Evolutionary conservation across 2,888 invertebrate species (phyloP).

Genomic region (Phyto melanocephala): DNA sequence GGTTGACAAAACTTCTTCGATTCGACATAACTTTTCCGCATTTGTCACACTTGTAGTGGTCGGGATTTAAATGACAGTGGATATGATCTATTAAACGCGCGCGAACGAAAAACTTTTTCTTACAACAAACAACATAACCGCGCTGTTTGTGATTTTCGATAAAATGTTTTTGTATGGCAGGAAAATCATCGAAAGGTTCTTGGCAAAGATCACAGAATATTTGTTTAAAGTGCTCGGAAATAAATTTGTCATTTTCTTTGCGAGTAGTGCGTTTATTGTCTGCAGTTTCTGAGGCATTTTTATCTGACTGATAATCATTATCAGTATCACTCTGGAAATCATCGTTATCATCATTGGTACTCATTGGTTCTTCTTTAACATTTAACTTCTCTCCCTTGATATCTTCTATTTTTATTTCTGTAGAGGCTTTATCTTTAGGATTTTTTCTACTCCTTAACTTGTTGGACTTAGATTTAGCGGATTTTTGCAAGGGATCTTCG

Average conservation of each 20-base stretch:
- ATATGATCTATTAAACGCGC: constrained; percentile 76
- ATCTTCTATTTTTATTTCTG: not conserved
- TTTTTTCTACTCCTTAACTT: not conserved
- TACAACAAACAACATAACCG: constrained; percentile 76
- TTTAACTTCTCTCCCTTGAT: not conserved
- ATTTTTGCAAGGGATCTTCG: constrained; percentile 30
- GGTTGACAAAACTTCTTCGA: constrained; percentile 70
- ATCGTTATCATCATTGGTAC: not conserved
- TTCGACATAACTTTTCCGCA: constrained; percentile 73
- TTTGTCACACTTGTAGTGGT: constrained; percentile 75
- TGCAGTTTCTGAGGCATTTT: not conserved
- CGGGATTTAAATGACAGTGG: constrained; percentile 76
- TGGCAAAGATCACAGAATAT: constrained; percentile 46
- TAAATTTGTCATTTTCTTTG: constrained; percentile 47
- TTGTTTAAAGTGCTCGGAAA: constrained; percentile 31
- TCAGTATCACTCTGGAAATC: too few relatives aligned
- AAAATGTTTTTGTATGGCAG: constrained; percentile 57
- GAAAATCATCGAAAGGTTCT: constrained; percentile 34
- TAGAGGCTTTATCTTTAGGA: not conserved
- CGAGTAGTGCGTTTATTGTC: constrained; percentile 24
- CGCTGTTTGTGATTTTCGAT: constrained; percentile 63
- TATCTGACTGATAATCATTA: too few relatives aligned
- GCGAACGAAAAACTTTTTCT: constrained; percentile 76
- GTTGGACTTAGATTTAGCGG: not conserved
- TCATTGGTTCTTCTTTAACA: not conserved